These are phyloP conservation scores for Paraplagusia blochii DNA, from an alignment of 2,113 vertebrate species.

Conservation along the genomic window DNA sequence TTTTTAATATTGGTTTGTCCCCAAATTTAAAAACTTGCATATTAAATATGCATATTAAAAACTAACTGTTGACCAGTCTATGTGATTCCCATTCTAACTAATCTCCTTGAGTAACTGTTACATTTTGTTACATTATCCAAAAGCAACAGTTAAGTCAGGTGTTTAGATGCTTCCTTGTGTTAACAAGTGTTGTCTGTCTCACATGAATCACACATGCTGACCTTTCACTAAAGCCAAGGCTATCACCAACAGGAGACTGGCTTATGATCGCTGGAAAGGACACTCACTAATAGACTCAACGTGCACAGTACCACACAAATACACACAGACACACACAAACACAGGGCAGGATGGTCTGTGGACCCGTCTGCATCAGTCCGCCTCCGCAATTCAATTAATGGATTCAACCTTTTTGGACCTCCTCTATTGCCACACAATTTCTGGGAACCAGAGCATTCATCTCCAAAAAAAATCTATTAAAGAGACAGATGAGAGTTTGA, in stretches of 20 bases:
- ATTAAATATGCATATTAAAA: no score
- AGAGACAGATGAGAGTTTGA: conserved; percentile 61
- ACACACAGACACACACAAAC: conserved; percentile 21
- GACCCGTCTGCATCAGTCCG: conserved; percentile 55
- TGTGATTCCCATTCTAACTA: no score
- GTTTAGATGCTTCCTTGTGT: conserved; percentile 13
- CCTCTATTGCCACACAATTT: conserved; percentile 61
- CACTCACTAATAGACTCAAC: conserved; percentile 42
- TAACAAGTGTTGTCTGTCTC: conserved; percentile 26
- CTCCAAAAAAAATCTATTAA: conserved; percentile 82
- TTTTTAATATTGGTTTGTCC: no score
- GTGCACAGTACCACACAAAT: conserved; percentile 30
- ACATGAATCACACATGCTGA: conserved; percentile 57
- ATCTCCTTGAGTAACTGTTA: no score
- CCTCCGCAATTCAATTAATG: conserved; percentile 80
- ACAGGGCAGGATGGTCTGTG: conserved; percentile 17
- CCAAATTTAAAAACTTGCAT: no score
- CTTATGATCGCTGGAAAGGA: conserved; percentile 60
- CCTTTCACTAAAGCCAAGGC: conserved; percentile 50
- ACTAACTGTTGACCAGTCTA: no score
- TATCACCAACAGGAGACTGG: conserved; percentile 49
- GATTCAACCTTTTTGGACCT: conserved; percentile 71
- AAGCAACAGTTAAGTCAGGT: conserved; percentile 9
- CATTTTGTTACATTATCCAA: conserved; percentile 3
- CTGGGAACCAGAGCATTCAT: conserved; percentile 61